These are phyloP conservation scores for Shinisaurus crocodilurus DNA, from an alignment of 2,113 vertebrate genomes.

Conservation along the genomic window DNA sequence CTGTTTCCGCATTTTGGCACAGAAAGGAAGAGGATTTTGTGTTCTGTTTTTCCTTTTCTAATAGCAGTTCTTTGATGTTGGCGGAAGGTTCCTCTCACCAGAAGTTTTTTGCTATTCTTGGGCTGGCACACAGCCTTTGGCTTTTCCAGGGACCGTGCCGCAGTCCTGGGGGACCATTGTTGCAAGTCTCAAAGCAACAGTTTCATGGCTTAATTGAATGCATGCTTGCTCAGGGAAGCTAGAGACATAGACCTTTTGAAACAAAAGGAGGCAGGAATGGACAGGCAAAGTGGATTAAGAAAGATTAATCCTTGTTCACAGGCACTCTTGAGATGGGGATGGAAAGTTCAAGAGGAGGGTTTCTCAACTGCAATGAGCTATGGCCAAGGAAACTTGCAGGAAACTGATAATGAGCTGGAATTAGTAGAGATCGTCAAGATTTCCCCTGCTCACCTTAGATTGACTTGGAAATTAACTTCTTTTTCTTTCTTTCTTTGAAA, in stretches of 20 bases:
- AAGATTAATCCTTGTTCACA: background rate
- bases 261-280: background rate
- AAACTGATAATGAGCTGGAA: background rate
- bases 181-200: background rate
- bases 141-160: fast-evolving
- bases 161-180: background rate
- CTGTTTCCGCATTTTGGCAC: background rate
- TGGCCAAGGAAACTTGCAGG: background rate
- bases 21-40: background rate
- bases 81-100: background rate
- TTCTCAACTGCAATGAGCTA: background rate
- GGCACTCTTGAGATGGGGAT: background rate
- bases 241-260: background rate
- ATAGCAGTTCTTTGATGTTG: background rate
- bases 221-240: background rate
- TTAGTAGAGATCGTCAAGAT: background rate
- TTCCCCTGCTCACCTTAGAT: too few relatives aligned
- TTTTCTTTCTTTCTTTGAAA: background rate
- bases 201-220: slow-evolving; percentile 9
- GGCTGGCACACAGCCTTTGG: background rate
- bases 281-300: background rate
- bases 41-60: background rate
- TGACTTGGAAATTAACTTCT: background rate
- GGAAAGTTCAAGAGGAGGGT: background rate
- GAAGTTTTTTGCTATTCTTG: background rate